These are phyloP conservation scores for Cataglyphis hispanica DNA, from an alignment of 1,140 invertebrate genomes.

Conservation along the genomic window DNA sequence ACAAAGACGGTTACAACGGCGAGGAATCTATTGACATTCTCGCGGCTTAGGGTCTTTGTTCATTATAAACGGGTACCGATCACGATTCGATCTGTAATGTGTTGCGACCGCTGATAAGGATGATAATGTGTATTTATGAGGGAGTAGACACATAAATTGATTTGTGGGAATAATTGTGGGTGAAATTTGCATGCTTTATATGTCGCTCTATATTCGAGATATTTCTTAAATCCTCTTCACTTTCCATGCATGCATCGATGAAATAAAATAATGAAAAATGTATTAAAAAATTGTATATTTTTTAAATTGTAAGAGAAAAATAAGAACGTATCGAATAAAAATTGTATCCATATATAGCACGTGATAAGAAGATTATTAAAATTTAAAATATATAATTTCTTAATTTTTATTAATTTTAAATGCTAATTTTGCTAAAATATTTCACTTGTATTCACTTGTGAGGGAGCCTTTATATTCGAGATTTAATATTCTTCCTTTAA, in stretches of 20 bases:
- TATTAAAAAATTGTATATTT: no score
- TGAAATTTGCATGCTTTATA: slow-evolving; percentile 3
- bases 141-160: not conserved
- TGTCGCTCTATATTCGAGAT: not conserved
- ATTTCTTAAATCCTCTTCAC: not conserved
- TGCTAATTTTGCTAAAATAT: not conserved
- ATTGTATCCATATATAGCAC: no score
- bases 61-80: not conserved
- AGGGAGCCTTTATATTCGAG: not conserved
- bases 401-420: slow-evolving; percentile 11
- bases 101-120: slow-evolving; percentile 30
- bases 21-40: slow-evolving; percentile 70
- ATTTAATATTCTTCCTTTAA: not conserved
- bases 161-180: not conserved
- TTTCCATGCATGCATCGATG: not conserved
- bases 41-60: slow-evolving; percentile 61
- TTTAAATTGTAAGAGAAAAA: no score
- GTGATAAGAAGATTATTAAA: not conserved
- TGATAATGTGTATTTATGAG: slow-evolving; percentile 35
- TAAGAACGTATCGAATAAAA: no score
- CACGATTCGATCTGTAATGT: slow-evolving; percentile 27
- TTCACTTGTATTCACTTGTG: not conserved
- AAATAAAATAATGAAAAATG: no score
- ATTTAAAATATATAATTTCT: not conserved
- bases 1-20: slow-evolving; percentile 48